phyloP scores from a whole-genome alignment of 2,888 invertebrate genomes.

The Nipponacmea schrenckii region DNA sequence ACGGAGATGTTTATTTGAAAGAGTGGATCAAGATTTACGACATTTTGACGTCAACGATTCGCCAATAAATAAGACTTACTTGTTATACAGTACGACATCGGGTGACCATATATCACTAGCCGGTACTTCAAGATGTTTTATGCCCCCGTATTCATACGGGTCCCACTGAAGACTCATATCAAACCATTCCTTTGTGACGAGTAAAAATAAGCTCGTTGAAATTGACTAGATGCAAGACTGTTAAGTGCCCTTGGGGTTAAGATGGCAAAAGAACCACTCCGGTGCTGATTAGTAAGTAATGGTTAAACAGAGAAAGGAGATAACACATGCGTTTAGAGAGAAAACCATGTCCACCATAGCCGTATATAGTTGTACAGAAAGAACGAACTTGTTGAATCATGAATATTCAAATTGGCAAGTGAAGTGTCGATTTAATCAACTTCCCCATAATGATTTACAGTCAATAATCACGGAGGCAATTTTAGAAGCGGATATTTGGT shows the following conservation, averaged over 20 bases:
- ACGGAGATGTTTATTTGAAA: no score
- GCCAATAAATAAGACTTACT: constrained; percentile 51
- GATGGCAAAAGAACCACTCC: not conserved
- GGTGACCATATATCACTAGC: constrained; percentile 75
- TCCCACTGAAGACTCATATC: constrained; percentile 97
- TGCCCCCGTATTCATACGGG: constrained; percentile 91
- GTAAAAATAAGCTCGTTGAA: not conserved
- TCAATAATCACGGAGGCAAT: no score
- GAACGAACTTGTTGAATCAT: not conserved
- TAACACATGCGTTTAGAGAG: not conserved
- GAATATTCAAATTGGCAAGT: not conserved
- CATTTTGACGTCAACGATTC: not conserved
- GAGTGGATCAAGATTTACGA: not conserved
- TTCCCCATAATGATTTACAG: no score
- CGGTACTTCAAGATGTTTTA: constrained; percentile 92
- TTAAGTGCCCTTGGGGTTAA: no score
- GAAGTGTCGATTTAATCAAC: no score
- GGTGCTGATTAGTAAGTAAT: not conserved
- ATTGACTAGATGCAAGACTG: no score
- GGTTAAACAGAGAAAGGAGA: not conserved
- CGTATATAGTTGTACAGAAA: no score
- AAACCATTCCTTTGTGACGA: constrained; percentile 55
- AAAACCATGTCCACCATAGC: no score
- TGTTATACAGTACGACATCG: constrained; percentile 65
- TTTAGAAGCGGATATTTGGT: no score